A percentile compares a stretch with the other conserved stretches of the same genome.
phyloP scores from a whole-genome alignment of 2,113 vertebrate genomes.

The Carollia perspicillata region DNA sequence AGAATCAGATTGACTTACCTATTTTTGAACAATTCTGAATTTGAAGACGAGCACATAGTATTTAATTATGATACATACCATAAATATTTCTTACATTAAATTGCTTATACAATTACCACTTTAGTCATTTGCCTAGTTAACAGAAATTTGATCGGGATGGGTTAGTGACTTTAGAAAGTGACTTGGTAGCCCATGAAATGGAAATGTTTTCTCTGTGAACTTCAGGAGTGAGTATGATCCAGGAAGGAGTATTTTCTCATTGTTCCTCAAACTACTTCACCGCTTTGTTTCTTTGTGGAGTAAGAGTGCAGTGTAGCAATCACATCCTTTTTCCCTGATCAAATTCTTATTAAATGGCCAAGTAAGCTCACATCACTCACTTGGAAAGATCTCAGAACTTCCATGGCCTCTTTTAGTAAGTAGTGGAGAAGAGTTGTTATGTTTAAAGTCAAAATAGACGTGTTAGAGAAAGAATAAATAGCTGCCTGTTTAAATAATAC shows the following conservation, averaged over 20 bases:
- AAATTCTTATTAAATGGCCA: constrained; percentile 4
- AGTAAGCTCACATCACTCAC: background rate
- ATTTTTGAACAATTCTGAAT: constrained; percentile 62
- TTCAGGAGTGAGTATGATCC: background rate
- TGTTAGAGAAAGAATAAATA: background rate
- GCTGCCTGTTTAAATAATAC: constrained; percentile 1
- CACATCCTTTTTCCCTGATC: background rate
- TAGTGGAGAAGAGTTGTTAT: background rate
- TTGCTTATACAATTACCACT: background rate
- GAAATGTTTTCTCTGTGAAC: constrained; percentile 5
- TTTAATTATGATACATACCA: constrained; percentile 10
- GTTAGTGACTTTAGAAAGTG: constrained; percentile 32
- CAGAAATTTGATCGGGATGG: background rate
- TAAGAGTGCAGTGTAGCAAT: background rate
- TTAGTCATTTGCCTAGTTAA: constrained; percentile 6
- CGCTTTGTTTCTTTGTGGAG: background rate
- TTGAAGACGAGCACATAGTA: constrained; percentile 48
- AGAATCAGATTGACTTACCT: constrained; percentile 56
- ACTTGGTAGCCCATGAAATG: background rate
- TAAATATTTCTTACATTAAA: constrained; percentile 40
- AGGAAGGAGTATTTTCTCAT: constrained; percentile 8
- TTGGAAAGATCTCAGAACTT: constrained; percentile 33
- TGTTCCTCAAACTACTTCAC: background rate
- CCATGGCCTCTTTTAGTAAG: constrained; percentile 7
- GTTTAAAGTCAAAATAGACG: constrained; percentile 28